These are phyloP conservation scores for Stictonetta naevosa DNA, from an alignment of 2,113 vertebrate species.

Conservation along the genomic window DNA sequence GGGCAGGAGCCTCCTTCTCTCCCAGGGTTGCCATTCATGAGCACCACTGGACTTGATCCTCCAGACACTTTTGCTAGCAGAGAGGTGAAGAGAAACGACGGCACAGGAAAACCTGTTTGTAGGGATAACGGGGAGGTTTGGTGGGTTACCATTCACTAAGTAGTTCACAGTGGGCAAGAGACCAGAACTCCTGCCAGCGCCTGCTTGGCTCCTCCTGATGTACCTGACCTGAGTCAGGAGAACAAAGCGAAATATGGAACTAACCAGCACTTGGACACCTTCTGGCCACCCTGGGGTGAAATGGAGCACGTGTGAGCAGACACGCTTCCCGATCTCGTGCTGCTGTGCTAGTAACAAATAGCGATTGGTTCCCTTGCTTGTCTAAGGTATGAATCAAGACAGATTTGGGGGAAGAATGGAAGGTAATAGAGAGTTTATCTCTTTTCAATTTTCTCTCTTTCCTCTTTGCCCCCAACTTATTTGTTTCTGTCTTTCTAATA, in stretches of 20 bases:
- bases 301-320: not conserved
- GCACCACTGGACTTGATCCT: not conserved
- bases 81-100: not conserved
- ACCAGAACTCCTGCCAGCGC: not conserved
- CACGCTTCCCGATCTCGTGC: not conserved
- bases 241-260: not conserved
- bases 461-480: not conserved
- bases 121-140: not conserved
- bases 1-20: not conserved
- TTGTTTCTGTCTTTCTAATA: conserved; percentile 15
- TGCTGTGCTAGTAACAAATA: not conserved
- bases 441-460: conserved; percentile 5
- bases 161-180: not conserved
- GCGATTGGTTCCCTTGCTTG: not conserved
- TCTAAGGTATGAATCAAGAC: not conserved
- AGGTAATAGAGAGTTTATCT: not conserved
- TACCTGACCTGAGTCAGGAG: not conserved
- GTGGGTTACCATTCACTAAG: not conserved
- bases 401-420: not conserved
- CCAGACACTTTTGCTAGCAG: not conserved
- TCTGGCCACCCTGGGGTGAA: not conserved
- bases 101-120: not conserved
- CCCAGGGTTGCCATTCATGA: not conserved
- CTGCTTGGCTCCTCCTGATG: not conserved
- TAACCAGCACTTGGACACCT: not conserved